phyloP scores from a whole-genome alignment of 2,888 invertebrate genomes.

The Cheilosia soror region DNA sequence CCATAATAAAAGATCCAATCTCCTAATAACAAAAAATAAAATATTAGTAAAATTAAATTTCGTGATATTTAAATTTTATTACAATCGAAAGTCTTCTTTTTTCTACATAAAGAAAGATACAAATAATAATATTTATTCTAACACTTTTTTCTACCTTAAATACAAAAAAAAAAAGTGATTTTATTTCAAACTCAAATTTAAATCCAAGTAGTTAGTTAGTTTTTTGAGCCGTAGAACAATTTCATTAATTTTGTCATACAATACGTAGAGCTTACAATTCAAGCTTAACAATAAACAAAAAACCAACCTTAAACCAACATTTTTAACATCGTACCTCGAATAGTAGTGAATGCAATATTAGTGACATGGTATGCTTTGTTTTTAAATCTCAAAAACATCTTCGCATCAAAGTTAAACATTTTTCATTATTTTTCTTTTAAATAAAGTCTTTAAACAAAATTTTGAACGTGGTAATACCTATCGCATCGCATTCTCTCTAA shows the following conservation, averaged over 20 bases:
- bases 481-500: conserved; percentile 49
- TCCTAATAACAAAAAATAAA: conserved; percentile 77
- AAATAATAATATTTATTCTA: conserved; percentile 41
- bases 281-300: conserved; percentile 33
- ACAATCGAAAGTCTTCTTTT: conserved; percentile 74
- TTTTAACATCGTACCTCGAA: conserved; percentile 53
- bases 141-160: conserved; percentile 51
- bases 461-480: conserved; percentile 7
- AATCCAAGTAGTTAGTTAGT: conserved; percentile 48
- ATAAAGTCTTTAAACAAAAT: conserved; percentile 6
- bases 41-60: conserved; percentile 54
- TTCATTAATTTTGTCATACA: conserved; percentile 44
- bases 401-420: conserved; percentile 43
- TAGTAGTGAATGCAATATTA: conserved; percentile 62
- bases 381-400: conserved; percentile 35
- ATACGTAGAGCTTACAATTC: conserved; percentile 29
- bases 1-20: conserved; percentile 65
- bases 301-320: conserved; percentile 18
- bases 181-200: conserved; percentile 55
- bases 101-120: conserved; percentile 73
- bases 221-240: conserved; percentile 59
- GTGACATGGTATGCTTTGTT: conserved; percentile 48
- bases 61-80: conserved; percentile 68
- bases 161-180: conserved; percentile 58
- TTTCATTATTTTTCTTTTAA: conserved; percentile 15